Percentiles rank a stretch among this genome's conserved stretches.
phyloP scores from a whole-genome alignment of 2,113 vertebrate genomes.

The Takifugu bimaculatus region DNA sequence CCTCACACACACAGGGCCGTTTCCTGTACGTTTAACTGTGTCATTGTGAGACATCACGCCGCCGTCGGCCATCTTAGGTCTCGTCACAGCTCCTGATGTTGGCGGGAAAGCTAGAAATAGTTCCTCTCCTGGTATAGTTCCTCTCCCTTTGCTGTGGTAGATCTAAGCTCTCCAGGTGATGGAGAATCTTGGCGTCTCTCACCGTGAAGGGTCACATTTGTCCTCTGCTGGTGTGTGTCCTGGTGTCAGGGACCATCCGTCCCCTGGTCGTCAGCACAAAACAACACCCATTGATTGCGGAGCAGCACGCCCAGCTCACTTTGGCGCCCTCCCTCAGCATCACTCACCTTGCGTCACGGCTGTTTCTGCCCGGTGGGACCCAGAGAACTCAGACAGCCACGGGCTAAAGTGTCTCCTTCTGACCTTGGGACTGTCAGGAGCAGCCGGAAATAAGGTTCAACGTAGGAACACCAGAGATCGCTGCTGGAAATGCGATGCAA shows the following conservation, averaged over 20 bases:
- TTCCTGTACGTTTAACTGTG: no score
- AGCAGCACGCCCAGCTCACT: slow-evolving; percentile 42
- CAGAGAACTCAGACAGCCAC: slow-evolving; percentile 40
- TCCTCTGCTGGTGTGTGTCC: slow-evolving; percentile 29
- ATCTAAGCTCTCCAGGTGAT: no score
- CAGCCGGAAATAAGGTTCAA: no score
- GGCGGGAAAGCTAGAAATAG: no score
- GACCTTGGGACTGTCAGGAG: slow-evolving; percentile 55
- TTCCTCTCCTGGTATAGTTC: no score
- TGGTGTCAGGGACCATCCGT: slow-evolving; percentile 28
- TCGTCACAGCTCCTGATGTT: no score
- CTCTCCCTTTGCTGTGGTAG: no score
- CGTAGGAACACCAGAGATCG: no score
- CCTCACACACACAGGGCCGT: no score
- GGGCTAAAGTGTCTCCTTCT: slow-evolving; percentile 18
- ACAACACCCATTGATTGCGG: slow-evolving; percentile 56
- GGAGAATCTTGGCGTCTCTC: not conserved
- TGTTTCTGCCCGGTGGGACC: slow-evolving; percentile 29
- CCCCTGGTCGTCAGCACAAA: slow-evolving; percentile 70
- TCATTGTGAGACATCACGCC: no score
- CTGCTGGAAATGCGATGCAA: no score
- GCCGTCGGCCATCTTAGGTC: no score
- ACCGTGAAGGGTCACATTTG: not conserved
- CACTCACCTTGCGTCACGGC: slow-evolving; percentile 34
- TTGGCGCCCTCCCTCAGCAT: slow-evolving; percentile 41